Conservation (phyloP, 2,113 vertebrate species). For the Crocuta crocuta region DNA sequence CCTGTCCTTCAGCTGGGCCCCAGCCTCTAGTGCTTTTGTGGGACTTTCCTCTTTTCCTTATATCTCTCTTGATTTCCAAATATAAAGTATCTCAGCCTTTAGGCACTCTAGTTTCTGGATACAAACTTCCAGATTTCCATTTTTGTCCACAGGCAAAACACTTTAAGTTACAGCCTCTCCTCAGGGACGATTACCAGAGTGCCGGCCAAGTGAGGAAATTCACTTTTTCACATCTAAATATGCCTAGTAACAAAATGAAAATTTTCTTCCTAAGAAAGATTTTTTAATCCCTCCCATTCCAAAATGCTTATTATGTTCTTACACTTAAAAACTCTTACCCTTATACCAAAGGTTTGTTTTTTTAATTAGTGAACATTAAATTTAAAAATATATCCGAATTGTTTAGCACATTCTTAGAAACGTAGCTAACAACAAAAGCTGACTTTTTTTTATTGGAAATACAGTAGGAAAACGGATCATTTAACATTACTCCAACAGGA, state of each 20-base stretch:
- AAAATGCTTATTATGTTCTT: background rate
- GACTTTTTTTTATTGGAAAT: background rate
- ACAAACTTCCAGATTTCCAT: background rate
- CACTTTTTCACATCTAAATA: background rate
- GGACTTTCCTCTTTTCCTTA: background rate
- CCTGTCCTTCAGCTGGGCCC: background rate
- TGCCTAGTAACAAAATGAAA: background rate
- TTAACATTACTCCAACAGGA: background rate
- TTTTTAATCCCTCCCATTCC: background rate
- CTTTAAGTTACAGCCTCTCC: background rate
- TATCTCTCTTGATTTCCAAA: background rate
- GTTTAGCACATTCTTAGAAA: background rate
- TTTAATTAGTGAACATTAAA: background rate
- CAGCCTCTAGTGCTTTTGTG: background rate
- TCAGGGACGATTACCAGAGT: background rate
- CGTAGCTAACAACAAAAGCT: background rate
- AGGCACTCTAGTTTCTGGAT: background rate
- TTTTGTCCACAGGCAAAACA: background rate
- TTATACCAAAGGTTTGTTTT: background rate
- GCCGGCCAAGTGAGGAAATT: background rate
- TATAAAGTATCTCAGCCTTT: background rate
- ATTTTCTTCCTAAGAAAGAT: background rate
- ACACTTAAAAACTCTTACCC: background rate
- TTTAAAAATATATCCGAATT: background rate
- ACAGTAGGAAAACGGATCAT: background rate